Evolutionary conservation across 2,797 vertebrate species (phyloP), one percentile per base, ranked within the genome.

Genomic region (Semaprochilodus insignis): DNA sequence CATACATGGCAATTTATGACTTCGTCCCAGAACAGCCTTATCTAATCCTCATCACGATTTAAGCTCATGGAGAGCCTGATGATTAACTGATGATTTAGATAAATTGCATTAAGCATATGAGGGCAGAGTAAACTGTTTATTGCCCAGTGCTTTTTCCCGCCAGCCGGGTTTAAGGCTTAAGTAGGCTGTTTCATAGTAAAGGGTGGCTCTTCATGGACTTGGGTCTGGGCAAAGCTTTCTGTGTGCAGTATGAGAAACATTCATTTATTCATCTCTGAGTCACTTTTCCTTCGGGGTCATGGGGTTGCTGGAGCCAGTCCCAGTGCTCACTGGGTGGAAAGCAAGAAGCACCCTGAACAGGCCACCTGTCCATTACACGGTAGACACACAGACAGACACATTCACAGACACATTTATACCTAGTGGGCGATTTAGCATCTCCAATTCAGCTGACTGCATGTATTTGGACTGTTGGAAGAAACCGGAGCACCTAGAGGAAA

Each of bases 41-140:
- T 59, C 25, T 57, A 74, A 59, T 74, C 54, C 54, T 34, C 72
- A 40, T 34, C 52, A 40, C 36, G 16, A 74, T 57, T 74, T 74
- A 74, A 74, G 48, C 6, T 36, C 52, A 34, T 57, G 72, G 27
- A 54, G 7, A 31, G 31, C 27, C 51, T 57, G 31, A 27, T 31
- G 51, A 73, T 54, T 73, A 31, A 55, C 16, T 36, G 17, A 57
- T 74, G 54, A 74, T 59, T 74, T 54, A 27, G 31, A 74, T 59
- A 4, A 57, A 55, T 19, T 74, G 72, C 17, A 6, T 59, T 36
- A 34, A 19, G 16, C 52, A 34, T 54, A 73, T 55, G 31, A 66
- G 31, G 31, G 27, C 31, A 17, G 63, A 36, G 48, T 54, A 73
- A 73, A 21, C 51, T 31, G 5, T 54, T 16, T 10, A 27, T 73